These are phyloP conservation scores for Premnoplex brunnescens DNA, from an alignment of 2,797 vertebrate genomes.

Conservation along the genomic window DNA sequence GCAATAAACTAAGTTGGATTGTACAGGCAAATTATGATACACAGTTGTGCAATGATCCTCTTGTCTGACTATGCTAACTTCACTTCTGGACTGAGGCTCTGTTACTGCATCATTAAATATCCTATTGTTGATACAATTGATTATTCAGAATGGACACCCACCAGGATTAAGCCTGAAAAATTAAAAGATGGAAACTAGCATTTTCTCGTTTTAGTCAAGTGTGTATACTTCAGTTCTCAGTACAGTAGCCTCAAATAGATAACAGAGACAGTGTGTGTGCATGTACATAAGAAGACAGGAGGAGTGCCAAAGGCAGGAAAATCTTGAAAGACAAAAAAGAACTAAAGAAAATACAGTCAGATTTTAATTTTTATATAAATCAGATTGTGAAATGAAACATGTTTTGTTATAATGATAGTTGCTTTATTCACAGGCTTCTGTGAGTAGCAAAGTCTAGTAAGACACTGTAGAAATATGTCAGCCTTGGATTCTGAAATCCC, in stretches of 20 bases:
- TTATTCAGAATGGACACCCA: slow-evolving; percentile 1
- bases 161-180: background rate
- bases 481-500: background rate
- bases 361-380: background rate
- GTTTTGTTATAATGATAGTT: background rate
- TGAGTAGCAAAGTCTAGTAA: background rate
- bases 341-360: background rate
- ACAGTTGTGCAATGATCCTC: background rate
- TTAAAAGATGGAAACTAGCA: background rate
- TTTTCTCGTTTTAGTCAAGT: background rate
- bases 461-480: background rate
- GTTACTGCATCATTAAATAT: background rate
- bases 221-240: background rate
- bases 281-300: rapidly evolving
- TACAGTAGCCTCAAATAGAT: background rate
- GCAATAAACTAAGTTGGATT: background rate
- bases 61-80: background rate
- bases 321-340: background rate
- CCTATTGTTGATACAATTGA: slow-evolving; percentile 10
- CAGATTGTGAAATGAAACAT: background rate
- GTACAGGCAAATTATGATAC: background rate
- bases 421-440: background rate
- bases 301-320: background rate
- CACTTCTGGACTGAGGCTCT: background rate
- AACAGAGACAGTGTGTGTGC: background rate